These are phyloP conservation scores for Sarcophaga variegata DNA, from an alignment of 2,888 invertebrate genomes.

Conservation along the genomic window DNA sequence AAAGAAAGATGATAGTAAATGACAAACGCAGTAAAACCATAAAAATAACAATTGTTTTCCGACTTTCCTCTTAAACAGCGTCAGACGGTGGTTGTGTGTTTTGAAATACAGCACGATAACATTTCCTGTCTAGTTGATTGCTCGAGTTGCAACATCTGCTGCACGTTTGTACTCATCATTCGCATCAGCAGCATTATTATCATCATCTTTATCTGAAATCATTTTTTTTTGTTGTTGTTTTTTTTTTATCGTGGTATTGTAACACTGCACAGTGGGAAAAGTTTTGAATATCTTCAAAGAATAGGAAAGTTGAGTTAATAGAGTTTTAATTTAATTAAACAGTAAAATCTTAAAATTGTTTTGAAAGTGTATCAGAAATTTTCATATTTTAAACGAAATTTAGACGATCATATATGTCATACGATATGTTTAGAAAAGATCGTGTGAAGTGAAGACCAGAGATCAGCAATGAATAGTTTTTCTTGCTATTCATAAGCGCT, in stretches of 20 bases:
- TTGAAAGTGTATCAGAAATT: too few species aligned
- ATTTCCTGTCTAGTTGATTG: conserved; percentile 62
- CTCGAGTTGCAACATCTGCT: conserved; percentile 64
- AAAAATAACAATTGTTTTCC: conserved; percentile 40
- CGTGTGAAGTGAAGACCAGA: too few species aligned
- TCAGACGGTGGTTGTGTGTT: not conserved
- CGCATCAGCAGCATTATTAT: conserved; percentile 42
- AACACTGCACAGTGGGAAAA: not conserved
- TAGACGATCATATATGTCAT: too few species aligned
- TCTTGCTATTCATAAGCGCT: too few species aligned
- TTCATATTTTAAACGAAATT: too few species aligned
- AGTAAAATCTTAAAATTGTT: too few species aligned
- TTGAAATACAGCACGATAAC: conserved; percentile 40
- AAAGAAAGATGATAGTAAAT: conserved; percentile 20
- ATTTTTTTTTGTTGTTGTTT: not conserved
- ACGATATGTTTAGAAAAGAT: too few species aligned
- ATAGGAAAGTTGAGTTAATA: too few species aligned
- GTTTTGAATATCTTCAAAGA: not conserved
- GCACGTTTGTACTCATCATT: conserved; percentile 53
- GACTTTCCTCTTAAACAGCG: not conserved
- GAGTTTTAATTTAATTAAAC: too few species aligned
- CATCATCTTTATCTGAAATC: conserved; percentile 24
- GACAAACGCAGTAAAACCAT: conserved; percentile 32
- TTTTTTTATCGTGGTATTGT: not conserved
- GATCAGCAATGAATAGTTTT: too few species aligned